Percentiles rank a stretch among this genome's conserved stretches.
Evolutionary conservation across 1,140 invertebrate genomes (phyloP).

Genomic region (Rhagoletis zephyria): DNA sequence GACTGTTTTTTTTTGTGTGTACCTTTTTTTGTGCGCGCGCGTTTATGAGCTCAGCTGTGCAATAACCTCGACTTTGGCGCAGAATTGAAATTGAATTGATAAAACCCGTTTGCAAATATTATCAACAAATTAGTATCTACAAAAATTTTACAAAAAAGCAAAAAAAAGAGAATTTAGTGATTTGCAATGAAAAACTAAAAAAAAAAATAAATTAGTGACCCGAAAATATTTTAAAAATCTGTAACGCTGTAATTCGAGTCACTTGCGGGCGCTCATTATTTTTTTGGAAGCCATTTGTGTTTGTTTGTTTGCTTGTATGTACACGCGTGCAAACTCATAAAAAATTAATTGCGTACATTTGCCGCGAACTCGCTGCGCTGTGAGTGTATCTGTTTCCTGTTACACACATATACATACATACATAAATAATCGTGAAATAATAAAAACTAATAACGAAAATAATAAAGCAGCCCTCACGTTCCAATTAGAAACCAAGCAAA

Average conservation of each 20-base stretch:
- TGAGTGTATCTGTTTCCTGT: background rate
- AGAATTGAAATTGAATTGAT: background rate
- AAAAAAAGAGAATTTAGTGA: background rate
- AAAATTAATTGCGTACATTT: too few species aligned
- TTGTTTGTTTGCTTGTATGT: background rate
- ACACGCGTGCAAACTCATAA: background rate
- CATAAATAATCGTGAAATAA: background rate
- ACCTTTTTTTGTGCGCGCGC: background rate
- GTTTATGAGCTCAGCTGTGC: conserved; percentile 7
- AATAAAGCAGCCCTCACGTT: background rate
- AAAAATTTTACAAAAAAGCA: background rate
- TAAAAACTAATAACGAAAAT: background rate
- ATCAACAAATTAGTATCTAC: background rate
- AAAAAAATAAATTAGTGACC: background rate
- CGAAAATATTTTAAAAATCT: background rate
- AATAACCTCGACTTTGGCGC: conserved; percentile 39
- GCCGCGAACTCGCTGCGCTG: background rate
- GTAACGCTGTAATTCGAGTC: conserved; percentile 5
- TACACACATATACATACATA: background rate
- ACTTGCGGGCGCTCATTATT: background rate
- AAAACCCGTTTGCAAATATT: conserved; percentile 22
- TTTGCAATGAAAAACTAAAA: background rate
- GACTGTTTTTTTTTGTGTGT: background rate
- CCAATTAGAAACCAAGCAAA: conserved; percentile 2
- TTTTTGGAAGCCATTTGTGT: conserved; percentile 4